Conservation (phyloP, 2,113 vertebrate genomes). For the Dunckerocampus dactyliophorus region DNA sequence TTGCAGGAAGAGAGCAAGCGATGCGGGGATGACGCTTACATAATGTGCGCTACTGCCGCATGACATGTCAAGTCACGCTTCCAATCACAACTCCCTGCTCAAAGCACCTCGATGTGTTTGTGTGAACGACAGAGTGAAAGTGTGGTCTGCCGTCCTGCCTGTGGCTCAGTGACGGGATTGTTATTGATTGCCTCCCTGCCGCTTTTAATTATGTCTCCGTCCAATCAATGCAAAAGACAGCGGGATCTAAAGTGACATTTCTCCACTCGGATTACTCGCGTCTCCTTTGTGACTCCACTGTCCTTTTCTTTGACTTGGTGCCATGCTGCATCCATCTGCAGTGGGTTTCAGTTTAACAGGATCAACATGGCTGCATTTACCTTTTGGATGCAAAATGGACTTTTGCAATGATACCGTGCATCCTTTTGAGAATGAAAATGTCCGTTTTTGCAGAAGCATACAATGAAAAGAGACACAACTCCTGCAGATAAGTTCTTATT, state of each 20-base stretch:
- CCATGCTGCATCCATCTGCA: constrained; percentile 18
- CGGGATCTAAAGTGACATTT: constrained; percentile 51
- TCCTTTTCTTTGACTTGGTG: constrained; percentile 19
- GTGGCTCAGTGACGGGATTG: constrained; percentile 11
- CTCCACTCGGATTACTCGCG: constrained; percentile 41
- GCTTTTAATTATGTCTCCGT: constrained; percentile 49
- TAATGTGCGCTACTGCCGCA: constrained; percentile 39
- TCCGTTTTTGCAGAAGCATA: no score
- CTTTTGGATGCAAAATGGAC: constrained; percentile 5
- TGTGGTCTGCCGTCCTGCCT: constrained; percentile 24
- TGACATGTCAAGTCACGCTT: constrained; percentile 42
- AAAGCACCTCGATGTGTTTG: constrained; percentile 5
- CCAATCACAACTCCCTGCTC: constrained; percentile 22
- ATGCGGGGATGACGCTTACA: constrained; percentile 36
- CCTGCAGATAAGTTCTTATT: no score
- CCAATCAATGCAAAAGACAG: constrained; percentile 51
- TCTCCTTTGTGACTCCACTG: constrained; percentile 37
- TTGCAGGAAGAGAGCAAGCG: constrained; percentile 10
- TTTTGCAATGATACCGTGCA: background rate
- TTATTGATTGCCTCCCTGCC: constrained; percentile 56
- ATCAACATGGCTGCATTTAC: background rate
- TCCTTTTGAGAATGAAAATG: background rate
- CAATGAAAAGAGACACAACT: no score
- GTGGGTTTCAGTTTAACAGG: constrained; percentile 12
- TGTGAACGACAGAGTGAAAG: background rate